Base-by-base conservation (phyloP, 2,797 vertebrate species). In the Ptychadena robeensis region DNA sequence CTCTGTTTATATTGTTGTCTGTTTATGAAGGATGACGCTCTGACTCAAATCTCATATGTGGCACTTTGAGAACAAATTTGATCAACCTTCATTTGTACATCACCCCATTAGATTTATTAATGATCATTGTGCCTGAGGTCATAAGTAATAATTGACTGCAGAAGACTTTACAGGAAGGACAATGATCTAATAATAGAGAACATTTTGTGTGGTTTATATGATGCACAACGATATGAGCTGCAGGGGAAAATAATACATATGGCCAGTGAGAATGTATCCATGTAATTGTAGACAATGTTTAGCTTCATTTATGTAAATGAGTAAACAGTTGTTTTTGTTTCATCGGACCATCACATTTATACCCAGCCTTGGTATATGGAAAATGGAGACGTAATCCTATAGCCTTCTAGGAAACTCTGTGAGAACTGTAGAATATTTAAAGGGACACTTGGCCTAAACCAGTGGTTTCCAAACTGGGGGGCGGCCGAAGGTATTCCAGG, bases 101-200 rank as follows among this genome's bases (percentile, higher is more conserved):
- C 59, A 25, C 27, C 59, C 28, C 59, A 25, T 53, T 61, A 27
- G 59, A 25, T 61, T 61, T 74, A 74, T n/a, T 61, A 38, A 31
- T 34, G 28, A 22, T 73, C 34, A 28, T 73, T 48, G 30, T 53
- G 18, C 18, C 48, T 59, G 30, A 48, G 30, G 35, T 74, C 48
- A 57, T 74, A 34, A 61, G 72, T 12, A 10, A 61, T 25, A 61
- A 61, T 25, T 61, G 14, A 59, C 44, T 59, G 30, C n/a, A 59
- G 14, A 34, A 35, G 27, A 22, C 6, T 22, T 53, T 38, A 32
- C 30, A 57, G 71, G 44, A 73, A 73, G 48, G 18, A 22, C 22
- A 73, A 30, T 57, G 71, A 73, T 73, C 53, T 73, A 34, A 73
- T 73, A 73, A 34, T 57, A 30, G 4, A 32, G 28, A 34, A n/a